Evolutionary conservation across 1,140 invertebrate genomes (phyloP).

Genomic region (Phortica variegata): DNA sequence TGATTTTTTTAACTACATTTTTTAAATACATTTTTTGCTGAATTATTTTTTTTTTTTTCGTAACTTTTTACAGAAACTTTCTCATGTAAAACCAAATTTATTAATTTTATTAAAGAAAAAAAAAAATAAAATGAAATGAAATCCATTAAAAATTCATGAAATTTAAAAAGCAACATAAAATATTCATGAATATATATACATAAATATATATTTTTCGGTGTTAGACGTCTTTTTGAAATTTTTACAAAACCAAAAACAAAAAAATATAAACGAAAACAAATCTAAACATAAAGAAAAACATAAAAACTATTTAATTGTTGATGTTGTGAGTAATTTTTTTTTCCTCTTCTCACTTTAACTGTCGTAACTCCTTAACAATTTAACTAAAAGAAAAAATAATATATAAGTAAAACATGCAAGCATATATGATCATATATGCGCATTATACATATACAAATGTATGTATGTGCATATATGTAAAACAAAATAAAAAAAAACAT

Average conservation of each 20-base stretch:
- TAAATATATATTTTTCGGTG: constrained; percentile 58
- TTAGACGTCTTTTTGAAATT: constrained; percentile 57
- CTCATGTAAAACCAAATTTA: too few species aligned
- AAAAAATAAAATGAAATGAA: too few species aligned
- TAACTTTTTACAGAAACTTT: constrained; percentile 43
- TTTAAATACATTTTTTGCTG: neutral
- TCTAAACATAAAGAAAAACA: constrained; percentile 20
- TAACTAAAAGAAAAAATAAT: constrained; percentile 5
- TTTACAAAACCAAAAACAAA: constrained; percentile 34
- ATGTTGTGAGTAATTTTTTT: constrained; percentile 56
- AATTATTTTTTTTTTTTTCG: neutral
- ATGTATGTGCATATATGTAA: constrained; percentile 16
- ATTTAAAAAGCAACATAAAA: too few species aligned
- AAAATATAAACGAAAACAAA: constrained; percentile 20
- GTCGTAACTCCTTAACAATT: constrained; percentile 37
- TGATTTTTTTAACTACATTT: too few species aligned
- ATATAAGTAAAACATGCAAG: constrained; percentile 17
- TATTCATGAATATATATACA: too few species aligned
- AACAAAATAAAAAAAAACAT: constrained; percentile 4
- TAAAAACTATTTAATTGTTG: constrained; percentile 55
- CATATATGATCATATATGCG: too few species aligned
- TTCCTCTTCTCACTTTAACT: constrained; percentile 38
- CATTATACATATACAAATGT: constrained; percentile 28
- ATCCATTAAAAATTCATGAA: too few species aligned
- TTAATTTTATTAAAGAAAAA: too few species aligned